Conservation (phyloP, 2,113 vertebrate genomes). For the Bufo bufo region DNA sequence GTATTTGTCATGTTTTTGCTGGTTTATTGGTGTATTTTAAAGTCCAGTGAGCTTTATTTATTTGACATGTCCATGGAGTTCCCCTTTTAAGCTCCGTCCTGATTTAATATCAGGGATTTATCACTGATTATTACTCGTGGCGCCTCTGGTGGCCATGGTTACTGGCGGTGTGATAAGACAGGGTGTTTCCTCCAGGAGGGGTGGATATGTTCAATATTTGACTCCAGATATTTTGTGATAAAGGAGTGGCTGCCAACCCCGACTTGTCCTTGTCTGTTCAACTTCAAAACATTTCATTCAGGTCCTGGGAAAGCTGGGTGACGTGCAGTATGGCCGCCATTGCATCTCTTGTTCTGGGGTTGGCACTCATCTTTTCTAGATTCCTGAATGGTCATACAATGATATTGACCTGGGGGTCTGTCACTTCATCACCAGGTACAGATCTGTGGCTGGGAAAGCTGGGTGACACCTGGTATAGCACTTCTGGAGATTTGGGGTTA, state of each 20-base stretch:
- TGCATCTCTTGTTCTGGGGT: no score
- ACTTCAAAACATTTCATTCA: not conserved
- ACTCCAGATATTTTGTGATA: not conserved
- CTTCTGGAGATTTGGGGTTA: not conserved
- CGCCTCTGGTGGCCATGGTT: not conserved
- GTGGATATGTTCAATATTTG: not conserved
- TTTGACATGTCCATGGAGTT: not conserved
- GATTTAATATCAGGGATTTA: not conserved
- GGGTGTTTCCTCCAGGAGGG: not conserved
- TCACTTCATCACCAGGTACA: no score
- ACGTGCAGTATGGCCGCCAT: not conserved
- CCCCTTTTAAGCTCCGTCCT: not conserved
- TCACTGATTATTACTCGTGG: not conserved
- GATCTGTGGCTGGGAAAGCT: not conserved
- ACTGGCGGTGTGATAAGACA: not conserved
- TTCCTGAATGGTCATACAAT: not conserved
- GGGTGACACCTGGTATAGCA: not conserved
- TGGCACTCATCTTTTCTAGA: not conserved
- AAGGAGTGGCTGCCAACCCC: not conserved
- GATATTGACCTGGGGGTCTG: no score
- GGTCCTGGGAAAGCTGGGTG: not conserved
- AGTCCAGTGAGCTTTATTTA: no score
- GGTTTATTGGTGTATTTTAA: not conserved
- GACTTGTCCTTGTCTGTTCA: not conserved
- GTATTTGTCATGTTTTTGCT: no score